Evolutionary conservation across 64 coral and sea anemone genomes (phyloP), one percentile per base, ranked within the genome.

Genomic region (Pocillopora damicornis): DNA sequence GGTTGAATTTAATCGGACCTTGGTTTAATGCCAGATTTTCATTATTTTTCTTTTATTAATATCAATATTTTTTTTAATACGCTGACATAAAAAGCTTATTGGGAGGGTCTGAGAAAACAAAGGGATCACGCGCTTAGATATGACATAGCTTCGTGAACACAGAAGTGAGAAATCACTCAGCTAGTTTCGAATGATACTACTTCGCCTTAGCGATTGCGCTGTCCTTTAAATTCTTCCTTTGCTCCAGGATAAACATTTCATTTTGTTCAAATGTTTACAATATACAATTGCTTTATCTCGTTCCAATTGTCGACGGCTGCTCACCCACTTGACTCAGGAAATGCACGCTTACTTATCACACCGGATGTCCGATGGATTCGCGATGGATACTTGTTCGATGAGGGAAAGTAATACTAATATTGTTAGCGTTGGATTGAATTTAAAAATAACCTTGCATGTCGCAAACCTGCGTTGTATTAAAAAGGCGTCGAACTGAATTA

Each of bases 261-360:
- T 80, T 30, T 58, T 60, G 34, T 77, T 42, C 57, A 37, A 77
- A 22, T 77, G 75, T 45, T 57, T 57, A 15, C 37, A 15, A 56
- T 23, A 71, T 4, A 71, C 67, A 71, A 77, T 56, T 22, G 37
- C 57, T 58, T 77, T 77, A 77, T 77, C 75, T 77, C 25, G 35
- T 37, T 15, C 42, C 14, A 22, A 57, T 56, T 77, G 36, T 56
- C 75, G 75, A 11, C 75, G 37, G 75, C 56, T 77, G 18, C 22
- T 56, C 57, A 79, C 25, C 15, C 79, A 10, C 79, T 81, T 81
- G 26, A 81, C 79, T 20, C 79, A 81, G 79, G 59, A 81, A 81
- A 81, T 81, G 14, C 36, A 77, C 35, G 15, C 37, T 77, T 81
- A 42, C 15, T 63, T 79, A 25, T 10, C 26, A 35, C 79, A 63